Percentiles rank a stretch among this genome's conserved stretches.
Evolutionary conservation across 2,113 vertebrate species (phyloP).

Genomic region (Microtus pennsylvanicus): DNA sequence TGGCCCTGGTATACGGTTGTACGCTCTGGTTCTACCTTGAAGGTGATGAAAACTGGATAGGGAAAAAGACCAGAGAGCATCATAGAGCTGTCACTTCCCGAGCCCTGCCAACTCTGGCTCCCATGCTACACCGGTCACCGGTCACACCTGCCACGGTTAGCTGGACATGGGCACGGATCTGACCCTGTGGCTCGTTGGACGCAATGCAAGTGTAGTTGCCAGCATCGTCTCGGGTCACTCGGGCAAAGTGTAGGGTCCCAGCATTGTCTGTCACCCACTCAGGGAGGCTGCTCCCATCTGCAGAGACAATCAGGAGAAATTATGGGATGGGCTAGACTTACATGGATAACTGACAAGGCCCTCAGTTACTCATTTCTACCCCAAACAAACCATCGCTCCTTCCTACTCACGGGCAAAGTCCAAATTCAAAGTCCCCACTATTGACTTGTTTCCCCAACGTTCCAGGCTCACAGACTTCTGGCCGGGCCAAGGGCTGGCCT

Average conservation of each 20-base stretch:
- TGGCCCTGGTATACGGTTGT: constrained; percentile 97
- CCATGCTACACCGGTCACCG: not conserved
- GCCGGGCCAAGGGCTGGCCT: accelerated
- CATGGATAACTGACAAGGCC: not conserved
- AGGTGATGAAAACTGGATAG: constrained; percentile 92
- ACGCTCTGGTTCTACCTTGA: constrained; percentile 94
- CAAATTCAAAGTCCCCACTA: not conserved
- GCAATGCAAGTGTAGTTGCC: constrained; percentile 97
- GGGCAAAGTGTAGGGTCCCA: constrained; percentile 92
- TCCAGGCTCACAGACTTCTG: not conserved
- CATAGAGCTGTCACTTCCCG: not conserved
- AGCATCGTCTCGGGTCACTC: constrained; percentile 92
- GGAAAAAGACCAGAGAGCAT: constrained; percentile 24
- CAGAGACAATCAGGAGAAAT: constrained; percentile 58
- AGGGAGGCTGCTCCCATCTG: constrained; percentile 94
- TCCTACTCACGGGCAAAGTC: not conserved
- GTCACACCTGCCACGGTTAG: constrained; percentile 94
- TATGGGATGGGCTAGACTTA: not conserved
- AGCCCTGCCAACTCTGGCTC: not conserved
- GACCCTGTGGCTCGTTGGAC: constrained; percentile 94
- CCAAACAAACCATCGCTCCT: not conserved
- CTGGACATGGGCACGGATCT: constrained; percentile 93
- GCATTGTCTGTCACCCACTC: constrained; percentile 90
- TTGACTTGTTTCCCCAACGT: not conserved
- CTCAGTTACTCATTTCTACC: not conserved